These are phyloP conservation scores for Mesopsocus fuscifrons DNA, from an alignment of 2,888 invertebrate species.

Conservation along the genomic window DNA sequence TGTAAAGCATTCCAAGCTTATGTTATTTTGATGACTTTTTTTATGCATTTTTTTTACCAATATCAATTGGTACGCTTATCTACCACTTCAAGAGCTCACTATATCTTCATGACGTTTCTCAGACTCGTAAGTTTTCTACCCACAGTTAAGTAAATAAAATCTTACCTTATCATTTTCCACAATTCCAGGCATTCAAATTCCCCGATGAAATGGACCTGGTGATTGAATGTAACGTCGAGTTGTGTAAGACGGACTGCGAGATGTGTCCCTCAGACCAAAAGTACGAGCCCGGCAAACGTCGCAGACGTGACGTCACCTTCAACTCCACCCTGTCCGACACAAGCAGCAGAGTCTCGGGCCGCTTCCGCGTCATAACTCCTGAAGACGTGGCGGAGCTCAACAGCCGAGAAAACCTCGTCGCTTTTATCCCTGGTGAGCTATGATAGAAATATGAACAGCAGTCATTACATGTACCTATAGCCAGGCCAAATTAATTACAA, in stretches of 20 bases:
- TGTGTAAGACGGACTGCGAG: constrained; percentile 62
- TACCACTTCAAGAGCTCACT: too few relatives aligned
- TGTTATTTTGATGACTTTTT: too few relatives aligned
- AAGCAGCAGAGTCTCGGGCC: constrained; percentile 38
- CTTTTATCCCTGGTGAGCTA: constrained; percentile 11
- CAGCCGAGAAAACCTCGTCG: constrained; percentile 20
- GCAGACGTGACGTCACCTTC: constrained; percentile 28
- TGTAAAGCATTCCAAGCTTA: too few relatives aligned
- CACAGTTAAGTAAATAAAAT: too few relatives aligned
- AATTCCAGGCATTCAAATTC: constrained; percentile 64
- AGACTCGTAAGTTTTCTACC: too few relatives aligned
- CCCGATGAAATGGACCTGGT: constrained; percentile 68
- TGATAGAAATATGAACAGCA: too few relatives aligned
- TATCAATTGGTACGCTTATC: too few relatives aligned
- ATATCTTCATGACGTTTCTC: too few relatives aligned
- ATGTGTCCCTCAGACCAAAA: constrained; percentile 37
- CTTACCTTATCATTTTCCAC: too few relatives aligned
- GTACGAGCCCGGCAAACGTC: constrained; percentile 27
- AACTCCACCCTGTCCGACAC: constrained; percentile 36
- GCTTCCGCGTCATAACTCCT: constrained; percentile 44
- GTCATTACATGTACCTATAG: too few relatives aligned
- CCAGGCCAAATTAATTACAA: too few relatives aligned
- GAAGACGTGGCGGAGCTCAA: constrained; percentile 36
- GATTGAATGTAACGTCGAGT: constrained; percentile 62
- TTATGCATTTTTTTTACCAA: too few relatives aligned